These are phyloP conservation scores for Myzus persicae DNA, from an alignment of 1,140 invertebrate species.

Conservation along the genomic window DNA sequence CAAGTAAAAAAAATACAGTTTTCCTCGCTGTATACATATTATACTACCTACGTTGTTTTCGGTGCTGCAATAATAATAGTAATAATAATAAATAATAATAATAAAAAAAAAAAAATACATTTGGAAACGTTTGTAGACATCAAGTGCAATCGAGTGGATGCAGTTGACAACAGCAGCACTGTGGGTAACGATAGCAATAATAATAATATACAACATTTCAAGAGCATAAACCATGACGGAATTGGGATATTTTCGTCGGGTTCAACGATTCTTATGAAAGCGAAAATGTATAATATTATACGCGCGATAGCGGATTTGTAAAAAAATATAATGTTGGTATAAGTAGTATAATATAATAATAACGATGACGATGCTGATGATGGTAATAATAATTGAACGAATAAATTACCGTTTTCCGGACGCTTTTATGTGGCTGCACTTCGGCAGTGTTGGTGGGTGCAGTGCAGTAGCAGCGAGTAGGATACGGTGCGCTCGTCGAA, in stretches of 20 bases:
- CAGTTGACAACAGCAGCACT: constrained; percentile 1
- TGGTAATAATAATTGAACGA: not conserved
- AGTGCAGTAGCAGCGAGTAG: not conserved
- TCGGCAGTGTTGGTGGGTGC: not conserved
- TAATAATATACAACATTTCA: not conserved
- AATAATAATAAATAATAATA: not conserved
- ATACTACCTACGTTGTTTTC: not conserved
- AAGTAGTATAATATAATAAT: not conserved
- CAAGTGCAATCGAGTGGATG: not conserved
- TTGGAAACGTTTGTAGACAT: not conserved
- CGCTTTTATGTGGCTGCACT: constrained; percentile 10
- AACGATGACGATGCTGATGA: not conserved
- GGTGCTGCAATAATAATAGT: not conserved
- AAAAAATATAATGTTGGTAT: constrained; percentile 18
- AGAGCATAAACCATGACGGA: constrained; percentile 31
- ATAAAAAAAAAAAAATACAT: not conserved
- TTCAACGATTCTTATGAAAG: constrained; percentile 36
- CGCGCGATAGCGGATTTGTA: not conserved
- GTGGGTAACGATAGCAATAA: not conserved
- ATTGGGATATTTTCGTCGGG: constrained; percentile 16
- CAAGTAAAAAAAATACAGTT: not conserved
- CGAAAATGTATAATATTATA: constrained; percentile 17
- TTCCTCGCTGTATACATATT: not conserved
- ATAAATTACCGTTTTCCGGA: constrained; percentile 37
- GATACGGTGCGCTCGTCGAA: not conserved